Base-by-base conservation (phyloP, 1,140 invertebrate species). In the Gonioctena quinquepunctata region DNA sequence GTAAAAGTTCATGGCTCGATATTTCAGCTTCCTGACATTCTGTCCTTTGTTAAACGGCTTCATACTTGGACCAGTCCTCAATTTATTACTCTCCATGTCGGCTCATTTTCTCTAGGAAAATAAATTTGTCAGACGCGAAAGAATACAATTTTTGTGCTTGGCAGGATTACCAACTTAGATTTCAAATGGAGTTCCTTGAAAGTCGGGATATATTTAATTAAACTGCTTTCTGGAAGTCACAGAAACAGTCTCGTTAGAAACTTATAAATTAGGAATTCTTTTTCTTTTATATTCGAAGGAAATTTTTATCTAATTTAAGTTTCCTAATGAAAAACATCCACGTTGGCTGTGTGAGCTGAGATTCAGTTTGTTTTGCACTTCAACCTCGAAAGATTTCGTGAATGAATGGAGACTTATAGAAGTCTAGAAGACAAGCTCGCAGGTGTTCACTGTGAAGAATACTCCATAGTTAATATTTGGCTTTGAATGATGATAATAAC, bases 171-270 rank as follows among this genome's bases (percentile, higher is more conserved):
- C 52, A 19, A 21, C 52, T 23, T 11, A 56, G 52, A 21, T 19
- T 56, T 19, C 19, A 56, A 23, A 56, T 56, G 22, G 21, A 56
- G 11, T 56, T 56, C 13, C n/a, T 19, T 56, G 22, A 56, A 13
- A 56, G 18, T 56, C 21, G 52, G 21, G 21, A 56, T 22, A 56
- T 56, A 56, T 56, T 56, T 56, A 56, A 56, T 56, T 56, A 56
- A 56, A 5, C 33, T 42, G 33, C n/a, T 11, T 56, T 19, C 22
- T 56, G 18, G 3, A 56, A 19, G 52, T 13, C 52, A 18, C 7
- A 13, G 16, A 23, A 56, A 56, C 16, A 18, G 52, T 22, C 52
- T 56, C 52, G 16, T 23, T 3, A 22, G 13, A 56, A 56, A 56
- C 52, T 56, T 56, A 56, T 11, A 13, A 56, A 56, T 56, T 19